phyloP scores from a whole-genome alignment of 2,797 vertebrate species.

The Alca torda region DNA sequence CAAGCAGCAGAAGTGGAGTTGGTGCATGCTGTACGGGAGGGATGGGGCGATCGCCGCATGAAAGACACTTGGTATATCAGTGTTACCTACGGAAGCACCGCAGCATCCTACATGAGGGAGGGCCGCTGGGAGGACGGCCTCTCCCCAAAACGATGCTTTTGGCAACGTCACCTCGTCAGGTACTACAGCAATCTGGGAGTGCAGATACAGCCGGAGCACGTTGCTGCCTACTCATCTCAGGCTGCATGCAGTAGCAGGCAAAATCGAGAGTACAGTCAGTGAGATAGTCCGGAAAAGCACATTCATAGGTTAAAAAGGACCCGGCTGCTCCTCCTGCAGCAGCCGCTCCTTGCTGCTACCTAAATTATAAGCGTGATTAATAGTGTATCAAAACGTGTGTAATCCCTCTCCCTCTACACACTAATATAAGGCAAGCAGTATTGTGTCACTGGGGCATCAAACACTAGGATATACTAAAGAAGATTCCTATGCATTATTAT shows the following conservation, averaged over 20 bases:
- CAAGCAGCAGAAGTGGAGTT: conserved; percentile 11
- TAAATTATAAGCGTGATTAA: conserved; percentile 50
- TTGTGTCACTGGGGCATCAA: conserved; percentile 60
- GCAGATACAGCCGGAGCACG: conserved; percentile 35
- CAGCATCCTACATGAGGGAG: neutral
- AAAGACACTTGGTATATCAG: conserved; percentile 23
- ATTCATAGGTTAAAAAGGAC: conserved; percentile 54
- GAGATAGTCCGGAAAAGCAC: conserved; percentile 56
- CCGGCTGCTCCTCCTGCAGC: neutral
- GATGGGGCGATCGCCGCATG: neutral
- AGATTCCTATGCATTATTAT: conserved; percentile 19
- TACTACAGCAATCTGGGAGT: conserved; percentile 57
- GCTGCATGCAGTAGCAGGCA: conserved; percentile 68
- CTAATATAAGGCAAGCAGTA: conserved; percentile 68
- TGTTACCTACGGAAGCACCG: conserved; percentile 7
- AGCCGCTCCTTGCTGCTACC: neutral
- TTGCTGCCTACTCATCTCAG: conserved; percentile 50
- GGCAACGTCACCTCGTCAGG: neutral
- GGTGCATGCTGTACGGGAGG: conserved; percentile 1
- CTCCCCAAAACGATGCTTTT: neutral
- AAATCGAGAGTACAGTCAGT: conserved; percentile 51
- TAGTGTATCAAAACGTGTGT: conserved; percentile 54
- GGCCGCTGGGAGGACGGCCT: neutral
- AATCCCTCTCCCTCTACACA: conserved; percentile 45
- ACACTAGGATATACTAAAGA: conserved; percentile 41